These are phyloP conservation scores for Neoitamus cyanurus DNA, from an alignment of 2,888 invertebrate species.

Conservation along the genomic window DNA sequence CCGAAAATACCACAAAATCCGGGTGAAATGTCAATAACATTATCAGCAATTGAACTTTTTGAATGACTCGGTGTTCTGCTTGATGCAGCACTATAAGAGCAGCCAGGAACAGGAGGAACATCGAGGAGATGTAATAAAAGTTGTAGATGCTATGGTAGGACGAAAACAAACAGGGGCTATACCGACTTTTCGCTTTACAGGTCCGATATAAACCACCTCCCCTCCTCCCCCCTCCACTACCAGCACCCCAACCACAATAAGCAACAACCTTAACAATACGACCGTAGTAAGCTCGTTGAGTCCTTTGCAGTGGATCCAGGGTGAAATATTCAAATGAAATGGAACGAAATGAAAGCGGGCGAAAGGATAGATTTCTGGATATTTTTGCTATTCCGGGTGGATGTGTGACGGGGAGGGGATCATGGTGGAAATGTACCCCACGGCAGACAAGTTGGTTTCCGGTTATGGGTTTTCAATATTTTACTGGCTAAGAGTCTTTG, in stretches of 20 bases:
- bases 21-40: neutral
- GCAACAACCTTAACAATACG: too few relatives aligned
- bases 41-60: neutral
- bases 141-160: neutral
- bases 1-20: neutral
- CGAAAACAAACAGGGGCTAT: neutral
- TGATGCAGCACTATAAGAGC: neutral
- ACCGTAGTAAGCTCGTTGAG: neutral
- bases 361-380: neutral
- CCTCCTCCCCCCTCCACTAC: too few relatives aligned
- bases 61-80: neutral
- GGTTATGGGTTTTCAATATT: neutral
- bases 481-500: neutral
- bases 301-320: neutral
- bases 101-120: neutral
- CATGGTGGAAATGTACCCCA: neutral
- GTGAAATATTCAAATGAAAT: neutral
- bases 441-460: neutral
- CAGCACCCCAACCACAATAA: too few relatives aligned
- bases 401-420: neutral
- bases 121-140: neutral
- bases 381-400: neutral
- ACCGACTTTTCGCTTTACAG: neutral
- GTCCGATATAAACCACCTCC: too few relatives aligned
- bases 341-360: neutral